Conservation (phyloP, 2,113 vertebrate genomes). For the Mormyrus lacerda region DNA sequence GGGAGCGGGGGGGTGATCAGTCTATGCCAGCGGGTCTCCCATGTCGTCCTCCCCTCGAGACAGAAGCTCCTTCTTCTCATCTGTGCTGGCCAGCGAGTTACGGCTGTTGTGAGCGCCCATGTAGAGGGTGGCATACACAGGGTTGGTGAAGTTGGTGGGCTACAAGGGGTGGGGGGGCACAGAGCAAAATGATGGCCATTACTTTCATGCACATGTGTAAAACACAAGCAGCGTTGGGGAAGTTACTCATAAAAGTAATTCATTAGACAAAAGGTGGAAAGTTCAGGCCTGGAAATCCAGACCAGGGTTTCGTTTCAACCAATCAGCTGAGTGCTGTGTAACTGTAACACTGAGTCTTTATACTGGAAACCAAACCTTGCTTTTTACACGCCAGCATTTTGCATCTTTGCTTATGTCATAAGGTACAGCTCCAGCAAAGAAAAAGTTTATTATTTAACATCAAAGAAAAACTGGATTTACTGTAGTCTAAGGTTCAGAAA, state of each 20-base stretch:
- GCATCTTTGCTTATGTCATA: neutral
- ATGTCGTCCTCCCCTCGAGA: slow-evolving; percentile 83
- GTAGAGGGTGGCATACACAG: slow-evolving; percentile 93
- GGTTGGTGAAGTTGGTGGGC: slow-evolving; percentile 98
- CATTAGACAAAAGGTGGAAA: neutral
- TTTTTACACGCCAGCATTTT: neutral
- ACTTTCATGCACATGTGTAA: neutral
- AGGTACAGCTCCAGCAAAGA: neutral
- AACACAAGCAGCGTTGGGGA: neutral
- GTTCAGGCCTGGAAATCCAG: neutral
- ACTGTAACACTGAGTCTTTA: too few relatives aligned
- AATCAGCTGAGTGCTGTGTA: too few relatives aligned
- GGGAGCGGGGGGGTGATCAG: slow-evolving; percentile 20
- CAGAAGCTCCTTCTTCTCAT: slow-evolving; percentile 92
- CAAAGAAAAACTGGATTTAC: neutral
- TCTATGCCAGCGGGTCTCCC: slow-evolving; percentile 85
- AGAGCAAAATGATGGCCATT: slow-evolving; percentile 5
- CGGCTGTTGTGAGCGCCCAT: slow-evolving; percentile 93
- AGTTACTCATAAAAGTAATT: neutral
- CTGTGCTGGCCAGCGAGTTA: slow-evolving; percentile 91
- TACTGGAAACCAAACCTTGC: neutral
- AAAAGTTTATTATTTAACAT: neutral
- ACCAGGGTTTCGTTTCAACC: too few relatives aligned
- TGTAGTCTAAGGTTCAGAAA: neutral
- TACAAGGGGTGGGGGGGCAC: slow-evolving; percentile 41